These are phyloP conservation scores for Graphium colonna DNA, from an alignment of 2,888 invertebrate genomes.

Conservation along the genomic window DNA sequence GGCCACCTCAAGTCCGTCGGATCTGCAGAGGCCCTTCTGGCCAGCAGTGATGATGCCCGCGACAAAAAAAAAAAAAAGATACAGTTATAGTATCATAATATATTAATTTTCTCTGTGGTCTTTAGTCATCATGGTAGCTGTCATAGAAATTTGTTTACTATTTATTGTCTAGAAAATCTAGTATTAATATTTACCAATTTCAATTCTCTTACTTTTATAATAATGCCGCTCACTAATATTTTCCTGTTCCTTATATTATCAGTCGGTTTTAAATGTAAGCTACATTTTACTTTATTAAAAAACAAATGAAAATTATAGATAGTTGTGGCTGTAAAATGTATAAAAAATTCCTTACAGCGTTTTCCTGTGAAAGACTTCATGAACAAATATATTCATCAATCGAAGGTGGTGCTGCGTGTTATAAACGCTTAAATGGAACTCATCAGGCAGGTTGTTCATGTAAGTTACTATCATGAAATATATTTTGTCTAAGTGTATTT, in stretches of 20 bases:
- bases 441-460: slow-evolving; percentile 97
- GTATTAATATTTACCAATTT: too few species aligned
- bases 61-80: too few species aligned
- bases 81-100: too few species aligned
- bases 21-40: too few species aligned
- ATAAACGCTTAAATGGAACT: slow-evolving; percentile 94
- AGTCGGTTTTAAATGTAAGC: slow-evolving; percentile 2
- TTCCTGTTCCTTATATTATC: neutral
- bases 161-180: too few species aligned
- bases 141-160: too few species aligned
- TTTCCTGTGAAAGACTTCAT: slow-evolving; percentile 81
- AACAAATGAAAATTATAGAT: neutral
- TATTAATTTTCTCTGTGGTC: too few species aligned
- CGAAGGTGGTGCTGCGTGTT: slow-evolving; percentile 88
- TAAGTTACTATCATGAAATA: slow-evolving; percentile 80
- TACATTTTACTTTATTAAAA: neutral
- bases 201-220: neutral
- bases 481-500: neutral
- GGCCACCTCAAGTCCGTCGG: too few species aligned
- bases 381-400: slow-evolving; percentile 90
- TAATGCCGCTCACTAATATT: neutral
- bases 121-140: too few species aligned
- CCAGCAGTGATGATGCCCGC: too few species aligned
- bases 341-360: slow-evolving; percentile 49
- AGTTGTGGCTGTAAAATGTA: neutral